phyloP scores from a whole-genome alignment of 2,888 invertebrate genomes.

The Leptinotarsa rubiginosa region DNA sequence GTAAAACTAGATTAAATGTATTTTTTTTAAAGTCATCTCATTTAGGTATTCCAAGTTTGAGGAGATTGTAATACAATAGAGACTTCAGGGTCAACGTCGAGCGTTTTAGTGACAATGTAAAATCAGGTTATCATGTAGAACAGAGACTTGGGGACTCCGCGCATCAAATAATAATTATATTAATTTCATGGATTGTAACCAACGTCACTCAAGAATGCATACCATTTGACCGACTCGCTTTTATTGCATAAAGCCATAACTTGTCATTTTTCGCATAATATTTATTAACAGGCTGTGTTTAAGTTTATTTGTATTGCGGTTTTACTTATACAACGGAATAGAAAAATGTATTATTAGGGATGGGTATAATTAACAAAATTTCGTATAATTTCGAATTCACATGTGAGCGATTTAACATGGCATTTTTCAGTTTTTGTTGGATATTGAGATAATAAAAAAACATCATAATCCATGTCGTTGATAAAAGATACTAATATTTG shows the following conservation, averaged over 20 bases:
- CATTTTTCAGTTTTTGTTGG: slow-evolving; percentile 18
- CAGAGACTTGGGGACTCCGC: slow-evolving; percentile 5
- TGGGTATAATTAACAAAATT: slow-evolving; percentile 37
- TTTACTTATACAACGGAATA: slow-evolving; percentile 35
- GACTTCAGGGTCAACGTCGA: no score
- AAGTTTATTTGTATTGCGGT: slow-evolving; percentile 42
- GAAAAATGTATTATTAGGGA: slow-evolving; percentile 44
- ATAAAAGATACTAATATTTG: neutral
- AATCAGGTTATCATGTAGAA: slow-evolving; percentile 24
- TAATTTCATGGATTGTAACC: slow-evolving; percentile 42
- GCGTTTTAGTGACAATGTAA: neutral
- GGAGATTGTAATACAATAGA: no score
- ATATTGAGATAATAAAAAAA: neutral
- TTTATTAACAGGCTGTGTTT: slow-evolving; percentile 44
- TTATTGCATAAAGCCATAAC: slow-evolving; percentile 38
- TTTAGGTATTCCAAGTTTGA: no score
- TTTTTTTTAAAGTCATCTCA: no score
- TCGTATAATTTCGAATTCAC: slow-evolving; percentile 42
- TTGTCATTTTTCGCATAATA: slow-evolving; percentile 47
- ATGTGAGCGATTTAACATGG: slow-evolving; percentile 31
- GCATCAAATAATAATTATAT: slow-evolving; percentile 37
- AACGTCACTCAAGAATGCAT: slow-evolving; percentile 40
- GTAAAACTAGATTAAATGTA: no score
- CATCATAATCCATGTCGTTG: neutral
- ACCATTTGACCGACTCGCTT: slow-evolving; percentile 43